Evolutionary conservation across 2,113 vertebrate genomes (phyloP).

Genomic region (Apistogramma diplotaenia): DNA sequence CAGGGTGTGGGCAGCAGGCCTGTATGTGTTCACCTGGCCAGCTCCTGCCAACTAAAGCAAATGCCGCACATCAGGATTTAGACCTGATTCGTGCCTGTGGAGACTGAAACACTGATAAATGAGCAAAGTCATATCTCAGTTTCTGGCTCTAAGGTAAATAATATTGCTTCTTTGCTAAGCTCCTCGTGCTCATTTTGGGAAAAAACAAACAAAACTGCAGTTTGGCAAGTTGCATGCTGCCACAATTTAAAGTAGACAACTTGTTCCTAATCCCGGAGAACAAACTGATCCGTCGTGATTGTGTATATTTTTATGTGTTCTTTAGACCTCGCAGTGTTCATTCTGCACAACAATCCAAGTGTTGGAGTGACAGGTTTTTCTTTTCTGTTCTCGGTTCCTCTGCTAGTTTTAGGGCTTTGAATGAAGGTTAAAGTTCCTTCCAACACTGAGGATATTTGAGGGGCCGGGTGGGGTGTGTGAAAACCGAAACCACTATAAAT

Average conservation of each 20-base stretch:
- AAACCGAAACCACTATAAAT: not conserved
- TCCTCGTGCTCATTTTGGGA: not conserved
- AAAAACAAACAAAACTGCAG: not conserved
- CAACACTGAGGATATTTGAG: not conserved
- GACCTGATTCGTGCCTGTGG: not conserved
- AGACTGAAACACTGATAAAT: not conserved
- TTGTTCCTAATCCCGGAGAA: not conserved
- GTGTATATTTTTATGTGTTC: not conserved
- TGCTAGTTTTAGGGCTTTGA: not conserved
- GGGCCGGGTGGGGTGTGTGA: not conserved
- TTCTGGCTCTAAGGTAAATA: not conserved
- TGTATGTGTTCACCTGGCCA: not conserved
- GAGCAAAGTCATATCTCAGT: not conserved
- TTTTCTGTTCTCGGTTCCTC: not conserved
- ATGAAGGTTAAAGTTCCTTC: conserved; percentile 8
- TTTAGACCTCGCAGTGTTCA: not conserved
- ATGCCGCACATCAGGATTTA: not conserved
- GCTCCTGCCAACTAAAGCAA: not conserved
- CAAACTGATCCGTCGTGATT: not conserved
- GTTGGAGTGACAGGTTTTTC: not conserved
- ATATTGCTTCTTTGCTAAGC: not conserved
- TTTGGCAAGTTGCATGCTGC: not conserved
- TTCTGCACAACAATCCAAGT: not conserved
- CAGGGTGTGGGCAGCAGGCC: not conserved
- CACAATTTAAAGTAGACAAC: not conserved